Base-by-base conservation (phyloP, 2,888 invertebrate species). In the Amiota mariae region DNA sequence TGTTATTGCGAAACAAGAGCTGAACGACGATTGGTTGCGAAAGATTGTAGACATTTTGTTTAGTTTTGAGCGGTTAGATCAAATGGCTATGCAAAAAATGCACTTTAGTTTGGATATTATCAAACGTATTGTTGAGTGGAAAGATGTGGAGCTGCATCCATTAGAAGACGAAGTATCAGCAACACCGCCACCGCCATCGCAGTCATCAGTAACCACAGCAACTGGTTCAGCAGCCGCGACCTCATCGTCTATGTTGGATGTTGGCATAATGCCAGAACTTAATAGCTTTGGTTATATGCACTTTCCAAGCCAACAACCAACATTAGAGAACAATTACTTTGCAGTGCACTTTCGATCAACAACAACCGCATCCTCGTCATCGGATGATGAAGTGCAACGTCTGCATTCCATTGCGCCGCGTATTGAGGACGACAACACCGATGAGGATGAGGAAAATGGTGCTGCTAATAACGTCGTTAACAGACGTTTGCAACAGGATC, bases 51-150 rank as follows among this genome's bases (percentile, higher is more conserved):
- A 94, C 84, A 95, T 94, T 86, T 91, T 95, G 74, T 93, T 93
- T 79, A 90, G 92, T 70, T 92, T 92, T 86, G 92, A 93, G 82
- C 91, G 92, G 67, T 78, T 90, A 11, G 93, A 94, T 88, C 92
- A 93, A 86, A 91, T 92, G 72, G 93, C 93, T 72, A 92, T 94
- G 72, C 93, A 93, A 85, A 95, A 95, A 89, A 95, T 96, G 88
- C 93, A 95, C 83, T 96, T 96, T 88, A 95, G 95, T 78, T 90
- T 97, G 81, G 96, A 96, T 87, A 93, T 97, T 64, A 94, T 97
- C 70, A 95, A 95, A 86, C 93, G 95, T 81, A 95, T 97, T 83
- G 95, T 97, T 0, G 96, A 97, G 87, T 96, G 96, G 94, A 96
- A 95, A 85, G 96, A 97, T 89, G 91, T 94, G 47, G 94, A 94